Conservation (phyloP, 2,113 vertebrate species). For the Carassius auratus region DNA sequence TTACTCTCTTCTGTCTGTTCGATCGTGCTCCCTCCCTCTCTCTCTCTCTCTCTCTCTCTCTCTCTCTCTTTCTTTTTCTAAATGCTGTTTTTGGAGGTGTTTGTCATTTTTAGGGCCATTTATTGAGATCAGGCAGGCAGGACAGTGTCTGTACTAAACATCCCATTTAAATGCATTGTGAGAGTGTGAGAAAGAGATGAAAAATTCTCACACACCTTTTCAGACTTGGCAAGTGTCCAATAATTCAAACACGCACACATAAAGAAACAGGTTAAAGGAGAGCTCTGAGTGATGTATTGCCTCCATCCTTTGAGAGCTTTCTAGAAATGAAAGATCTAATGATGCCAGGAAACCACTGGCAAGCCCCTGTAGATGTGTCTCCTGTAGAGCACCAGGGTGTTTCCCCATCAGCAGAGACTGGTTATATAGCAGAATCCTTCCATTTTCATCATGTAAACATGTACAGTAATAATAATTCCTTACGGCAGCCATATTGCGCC, state of each 20-base stretch:
- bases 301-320: slow-evolving; percentile 17
- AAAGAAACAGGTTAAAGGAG: slow-evolving; percentile 25
- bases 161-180: slow-evolving; percentile 41
- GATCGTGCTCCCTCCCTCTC: neutral
- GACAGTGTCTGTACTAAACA: slow-evolving; percentile 27
- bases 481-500: too few relatives aligned
- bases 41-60: neutral
- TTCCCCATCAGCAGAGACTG: slow-evolving; percentile 6
- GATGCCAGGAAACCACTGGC: neutral
- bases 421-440: neutral
- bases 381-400: neutral
- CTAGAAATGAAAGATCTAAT: slow-evolving; percentile 20
- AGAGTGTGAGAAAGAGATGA: slow-evolving; percentile 11
- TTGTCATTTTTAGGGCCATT: slow-evolving; percentile 9
- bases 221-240: slow-evolving; percentile 9
- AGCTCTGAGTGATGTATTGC: slow-evolving; percentile 12
- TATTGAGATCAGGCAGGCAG: neutral
- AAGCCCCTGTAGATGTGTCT: neutral
- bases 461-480: neutral
- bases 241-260: slow-evolving; percentile 5
- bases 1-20: neutral
- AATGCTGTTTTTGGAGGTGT: slow-evolving; percentile 5
- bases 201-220: slow-evolving; percentile 30
- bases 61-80: neutral
- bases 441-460: neutral